Base-by-base conservation (phyloP, 2,113 vertebrate species). In the Amblyornis subalaris region DNA sequence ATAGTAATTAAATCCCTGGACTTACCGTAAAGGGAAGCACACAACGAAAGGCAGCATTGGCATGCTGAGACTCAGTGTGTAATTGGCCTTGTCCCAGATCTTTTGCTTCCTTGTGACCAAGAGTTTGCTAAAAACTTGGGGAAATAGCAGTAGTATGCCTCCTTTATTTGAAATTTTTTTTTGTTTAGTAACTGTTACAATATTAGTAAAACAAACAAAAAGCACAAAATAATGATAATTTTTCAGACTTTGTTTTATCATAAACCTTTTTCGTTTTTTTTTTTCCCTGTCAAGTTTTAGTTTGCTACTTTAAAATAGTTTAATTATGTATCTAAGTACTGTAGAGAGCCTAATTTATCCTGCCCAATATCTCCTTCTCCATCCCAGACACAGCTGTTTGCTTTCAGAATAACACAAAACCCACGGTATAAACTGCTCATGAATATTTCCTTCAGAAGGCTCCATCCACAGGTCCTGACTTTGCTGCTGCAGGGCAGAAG, bases 1-100 rank as follows among this genome's bases (percentile, higher is more conserved):
- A 12, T 9, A 40, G 57, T 14, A 36, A 10, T 14, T 50, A 17
- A 28, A 13, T 44, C 12, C 26, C 12, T 31, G 17, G 71, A 57
- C 3, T 54, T 28, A 9, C 26, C 0, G 0, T 36, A 16, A 58
- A 58, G 25, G 25, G 35, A 64, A 14, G 18, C 2, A 14, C 26
- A 2, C 19, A 10, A 4, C 2, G 0, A 33, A 42, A 40, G 47
- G 45, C 21, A 35, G 24, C 12, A 10, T 7, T 42, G 70, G 35
- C 10, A 5, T 2, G 19, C 36, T 45, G 44, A 40, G 35, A 14
- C 29, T 61, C 10, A 12, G 45, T 23, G 4, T 28, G 4, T 40
- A 14, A 14, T 5, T n/a, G 19, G 67, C 55, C 28, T 21, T 54
- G 18, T 35, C 14, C 45, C 45, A 6, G 25, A 6, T 29, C 17